Percentiles rank a stretch among this genome's conserved stretches.
phyloP scores from a whole-genome alignment of 2,888 invertebrate genomes.

The Drosophila quinaria region DNA sequence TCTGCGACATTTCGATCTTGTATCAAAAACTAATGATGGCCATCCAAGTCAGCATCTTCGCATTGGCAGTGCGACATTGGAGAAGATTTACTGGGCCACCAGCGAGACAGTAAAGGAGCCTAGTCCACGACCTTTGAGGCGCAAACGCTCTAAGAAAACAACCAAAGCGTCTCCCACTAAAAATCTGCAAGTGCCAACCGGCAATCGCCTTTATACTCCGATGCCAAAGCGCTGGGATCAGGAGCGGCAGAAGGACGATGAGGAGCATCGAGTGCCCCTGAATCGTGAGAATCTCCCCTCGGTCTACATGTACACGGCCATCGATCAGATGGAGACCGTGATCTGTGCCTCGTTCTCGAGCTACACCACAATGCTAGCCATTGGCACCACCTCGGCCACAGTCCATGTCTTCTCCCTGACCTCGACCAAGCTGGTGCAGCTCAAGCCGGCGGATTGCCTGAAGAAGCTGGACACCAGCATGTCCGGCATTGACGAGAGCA shows the following conservation, averaged over 20 bases:
- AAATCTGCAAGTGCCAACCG: constrained; percentile 33
- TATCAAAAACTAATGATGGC: not conserved
- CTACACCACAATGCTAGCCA: constrained; percentile 40
- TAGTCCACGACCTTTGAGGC: constrained; percentile 6
- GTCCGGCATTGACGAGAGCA: constrained; percentile 49
- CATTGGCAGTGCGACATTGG: constrained; percentile 10
- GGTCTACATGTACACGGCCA: constrained; percentile 47
- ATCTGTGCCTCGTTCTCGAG: constrained; percentile 57
- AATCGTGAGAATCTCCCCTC: constrained; percentile 47
- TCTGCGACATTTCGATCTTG: constrained; percentile 29
- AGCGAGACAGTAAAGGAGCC: constrained; percentile 24
- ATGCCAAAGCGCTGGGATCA: constrained; percentile 52
- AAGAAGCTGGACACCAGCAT: constrained; percentile 36
- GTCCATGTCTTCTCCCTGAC: constrained; percentile 55
- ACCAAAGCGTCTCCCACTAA: constrained; percentile 10
- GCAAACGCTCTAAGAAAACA: constrained; percentile 39
- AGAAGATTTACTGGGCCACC: constrained; percentile 34
- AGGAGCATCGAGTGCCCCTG: constrained; percentile 51
- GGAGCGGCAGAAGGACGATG: constrained; percentile 42
- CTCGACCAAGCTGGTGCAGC: constrained; percentile 48
- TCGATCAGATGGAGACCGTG: constrained; percentile 26
- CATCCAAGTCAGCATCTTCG: constrained; percentile 24
- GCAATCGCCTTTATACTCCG: constrained; percentile 44
- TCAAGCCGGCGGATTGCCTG: constrained; percentile 44
- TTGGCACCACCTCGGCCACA: constrained; percentile 50